Conservation (phyloP, 2,888 invertebrate genomes). For the Mylabris sibirica region DNA sequence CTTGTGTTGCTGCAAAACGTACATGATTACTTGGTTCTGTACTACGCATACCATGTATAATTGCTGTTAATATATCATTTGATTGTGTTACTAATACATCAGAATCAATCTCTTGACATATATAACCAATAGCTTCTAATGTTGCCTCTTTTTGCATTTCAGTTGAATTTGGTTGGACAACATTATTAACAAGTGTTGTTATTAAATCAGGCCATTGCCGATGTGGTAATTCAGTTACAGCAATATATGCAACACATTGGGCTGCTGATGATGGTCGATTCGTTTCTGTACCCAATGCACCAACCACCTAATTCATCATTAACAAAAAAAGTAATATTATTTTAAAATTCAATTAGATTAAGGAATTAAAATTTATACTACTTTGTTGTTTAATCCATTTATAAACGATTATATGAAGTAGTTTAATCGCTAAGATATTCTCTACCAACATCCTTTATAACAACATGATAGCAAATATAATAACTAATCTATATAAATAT, state of each 20-base stretch:
- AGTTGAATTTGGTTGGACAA: constrained; percentile 83
- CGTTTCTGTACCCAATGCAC: constrained; percentile 94
- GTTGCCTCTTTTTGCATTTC: constrained; percentile 97
- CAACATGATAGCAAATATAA: too few species aligned
- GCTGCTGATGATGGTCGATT: constrained; percentile 96
- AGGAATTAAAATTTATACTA: too few species aligned
- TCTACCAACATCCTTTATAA: too few species aligned
- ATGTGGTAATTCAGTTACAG: constrained; percentile 93
- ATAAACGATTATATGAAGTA: too few species aligned
- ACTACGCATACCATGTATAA: constrained; percentile 97
- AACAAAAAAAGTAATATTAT: constrained; percentile 15
- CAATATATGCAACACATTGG: constrained; percentile 98
- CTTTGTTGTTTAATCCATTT: too few species aligned
- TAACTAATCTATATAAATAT: too few species aligned
- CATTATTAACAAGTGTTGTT: constrained; percentile 85
- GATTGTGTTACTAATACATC: constrained; percentile 91
- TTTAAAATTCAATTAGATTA: too few species aligned
- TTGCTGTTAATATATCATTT: constrained; percentile 97
- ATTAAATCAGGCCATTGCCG: constrained; percentile 94
- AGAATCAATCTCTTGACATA: constrained; percentile 97
- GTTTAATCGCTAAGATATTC: too few species aligned
- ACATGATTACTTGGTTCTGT: constrained; percentile 94
- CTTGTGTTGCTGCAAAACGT: constrained; percentile 94
- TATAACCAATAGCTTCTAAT: constrained; percentile 97
- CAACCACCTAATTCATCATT: constrained; percentile 73